A percentile compares a stretch with the other conserved stretches of the same genome.
Conservation (phyloP, 2,888 invertebrate species). For the Stenurella melanura region DNA sequence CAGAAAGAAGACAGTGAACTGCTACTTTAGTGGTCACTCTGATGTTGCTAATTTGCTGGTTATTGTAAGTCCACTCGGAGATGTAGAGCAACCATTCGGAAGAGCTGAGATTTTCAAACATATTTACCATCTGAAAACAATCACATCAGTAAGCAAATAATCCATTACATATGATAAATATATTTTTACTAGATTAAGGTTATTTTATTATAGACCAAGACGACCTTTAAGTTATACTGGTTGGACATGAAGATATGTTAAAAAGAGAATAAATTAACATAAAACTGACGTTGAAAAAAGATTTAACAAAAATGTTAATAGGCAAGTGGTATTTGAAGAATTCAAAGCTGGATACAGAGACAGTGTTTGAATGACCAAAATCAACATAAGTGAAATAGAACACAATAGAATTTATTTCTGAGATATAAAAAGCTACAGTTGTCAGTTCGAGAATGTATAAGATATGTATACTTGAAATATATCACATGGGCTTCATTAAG, state of each 20-base stretch:
- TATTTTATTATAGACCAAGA: neutral
- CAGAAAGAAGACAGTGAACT: constrained; percentile 88
- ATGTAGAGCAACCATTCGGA: constrained; percentile 96
- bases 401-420: too few relatives aligned
- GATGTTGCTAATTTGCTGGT: constrained; percentile 88
- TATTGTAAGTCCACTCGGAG: constrained; percentile 90
- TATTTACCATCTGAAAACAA: constrained; percentile 84
- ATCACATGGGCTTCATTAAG: too few relatives aligned
- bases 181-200: too few relatives aligned
- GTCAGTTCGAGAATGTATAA: too few relatives aligned
- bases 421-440: too few relatives aligned
- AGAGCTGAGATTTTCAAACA: constrained; percentile 91
- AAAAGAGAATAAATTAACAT: constrained; percentile 13
- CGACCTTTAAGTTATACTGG: neutral
- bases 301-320: too few relatives aligned
- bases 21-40: constrained; percentile 93
- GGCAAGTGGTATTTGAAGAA: too few relatives aligned
- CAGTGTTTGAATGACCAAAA: too few relatives aligned
- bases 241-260: constrained; percentile 16
- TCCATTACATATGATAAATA: neutral
- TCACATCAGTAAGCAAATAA: neutral
- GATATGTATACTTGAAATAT: too few relatives aligned
- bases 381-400: too few relatives aligned
- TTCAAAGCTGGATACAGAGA: too few relatives aligned
- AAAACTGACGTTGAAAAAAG: neutral